Evolutionary conservation across 2,113 vertebrate genomes (phyloP).

Genomic region (Crotophaga sulcirostris): DNA sequence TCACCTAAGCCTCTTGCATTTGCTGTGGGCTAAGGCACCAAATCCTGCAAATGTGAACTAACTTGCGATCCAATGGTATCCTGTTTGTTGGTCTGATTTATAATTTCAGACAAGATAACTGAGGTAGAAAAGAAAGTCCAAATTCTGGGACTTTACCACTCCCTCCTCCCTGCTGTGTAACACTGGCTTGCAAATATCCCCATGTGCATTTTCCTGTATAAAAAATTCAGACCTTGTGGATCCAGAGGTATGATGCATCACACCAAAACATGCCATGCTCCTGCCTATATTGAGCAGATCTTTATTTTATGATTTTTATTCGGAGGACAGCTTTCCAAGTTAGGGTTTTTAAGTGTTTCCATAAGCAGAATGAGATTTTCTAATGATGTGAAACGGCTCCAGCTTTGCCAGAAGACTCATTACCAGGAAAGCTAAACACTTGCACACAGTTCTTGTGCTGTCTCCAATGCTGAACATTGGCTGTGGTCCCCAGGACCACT

Average conservation of each 20-base stretch:
- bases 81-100: background rate
- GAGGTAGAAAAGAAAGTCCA: background rate
- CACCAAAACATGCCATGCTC: background rate
- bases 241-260: background rate
- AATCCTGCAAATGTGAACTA: background rate
- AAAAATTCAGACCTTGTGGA: background rate
- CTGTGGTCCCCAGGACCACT: background rate
- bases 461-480: background rate
- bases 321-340: background rate
- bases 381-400: background rate
- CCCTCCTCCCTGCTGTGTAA: background rate
- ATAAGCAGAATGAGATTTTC: background rate
- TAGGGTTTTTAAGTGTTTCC: background rate
- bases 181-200: background rate
- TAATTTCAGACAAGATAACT: background rate
- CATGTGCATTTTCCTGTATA: background rate
- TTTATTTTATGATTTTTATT: background rate
- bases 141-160: background rate
- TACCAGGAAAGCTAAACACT: background rate
- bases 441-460: background rate
- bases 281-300: background rate
- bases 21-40: background rate
- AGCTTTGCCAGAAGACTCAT: background rate
- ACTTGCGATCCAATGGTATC: background rate
- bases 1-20: background rate